Base-by-base conservation (phyloP, 2,797 vertebrate species). In the Sarcophilus harrisii region DNA sequence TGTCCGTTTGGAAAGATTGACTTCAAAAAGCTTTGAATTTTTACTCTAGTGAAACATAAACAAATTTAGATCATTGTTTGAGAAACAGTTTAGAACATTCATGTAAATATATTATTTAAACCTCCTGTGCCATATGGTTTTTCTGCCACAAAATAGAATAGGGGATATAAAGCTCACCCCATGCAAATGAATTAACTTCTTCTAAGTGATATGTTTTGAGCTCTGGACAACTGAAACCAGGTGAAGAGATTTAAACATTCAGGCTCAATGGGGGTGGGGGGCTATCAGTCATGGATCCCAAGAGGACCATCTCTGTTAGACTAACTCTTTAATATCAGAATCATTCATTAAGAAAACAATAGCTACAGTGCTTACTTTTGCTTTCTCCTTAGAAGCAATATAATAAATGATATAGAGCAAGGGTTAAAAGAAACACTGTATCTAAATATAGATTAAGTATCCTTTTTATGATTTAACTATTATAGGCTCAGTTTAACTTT, bases 1-100 rank as follows among this genome's bases (percentile, higher is more conserved):
- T 95, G 58, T 45, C 73, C 92, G 24, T 93, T 87, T 73, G 92
- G 45, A 96, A 96, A 57, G 91, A 45, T 30, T 92, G 73, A 95
- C 91, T 95, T 94, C 96, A 91, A 60, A 13, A 92, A 58, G 73
- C 57, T 94, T 96, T 94, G 30, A 91, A 59, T 55, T 58, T 96
- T 97, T 52, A 57, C 18, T 73, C 93, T 16, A 94, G 59, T 62
- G 57, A 92, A 95, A 94, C 93, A 95, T 49, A n/a, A 92, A 95
- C 52, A 94, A 91, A 49, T 38, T 91, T 93, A 73, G 9, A 55
- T n/a, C 57, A 89, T 92, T 93, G 95, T 32, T 93, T 91, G 59
- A 27, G 92, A 96, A 92, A 92, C 9, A 91, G 27, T 49, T 58
- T 52, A 93, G 55, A 87, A 92, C n/a, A n/a, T 89, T 73, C 91